Conservation (phyloP, 92 coral and sea anemone genomes). For the Parazoanthus darwini region DNA sequence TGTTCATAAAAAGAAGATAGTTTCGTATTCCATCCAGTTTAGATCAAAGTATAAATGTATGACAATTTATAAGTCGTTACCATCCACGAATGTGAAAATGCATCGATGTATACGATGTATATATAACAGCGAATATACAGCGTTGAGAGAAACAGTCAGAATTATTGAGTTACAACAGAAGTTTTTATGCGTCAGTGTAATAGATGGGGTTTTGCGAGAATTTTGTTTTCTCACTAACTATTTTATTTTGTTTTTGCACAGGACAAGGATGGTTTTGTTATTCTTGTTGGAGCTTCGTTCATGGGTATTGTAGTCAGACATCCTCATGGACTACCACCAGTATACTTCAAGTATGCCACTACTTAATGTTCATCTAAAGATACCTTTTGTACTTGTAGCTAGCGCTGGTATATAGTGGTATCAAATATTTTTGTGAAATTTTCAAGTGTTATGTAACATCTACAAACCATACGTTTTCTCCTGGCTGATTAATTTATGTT, state of each 20-base stretch:
- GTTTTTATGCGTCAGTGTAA: neutral
- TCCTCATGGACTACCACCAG: conserved; percentile 92
- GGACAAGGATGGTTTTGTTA: conserved; percentile 75
- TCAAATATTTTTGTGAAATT: too few species aligned
- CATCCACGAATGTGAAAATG: too few species aligned
- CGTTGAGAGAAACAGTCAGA: neutral
- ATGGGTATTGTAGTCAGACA: conserved; percentile 79
- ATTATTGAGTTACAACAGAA: too few species aligned
- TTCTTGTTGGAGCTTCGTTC: conserved; percentile 83
- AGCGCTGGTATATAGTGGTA: neutral
- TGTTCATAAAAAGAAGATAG: too few species aligned
- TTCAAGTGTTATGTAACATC: too few species aligned
- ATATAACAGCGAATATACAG: too few species aligned
- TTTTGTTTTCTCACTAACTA: neutral
- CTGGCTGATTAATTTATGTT: too few species aligned
- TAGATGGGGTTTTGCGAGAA: neutral
- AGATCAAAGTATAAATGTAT: too few species aligned
- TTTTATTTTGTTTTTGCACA: conserved; percentile 8
- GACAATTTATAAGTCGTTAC: too few species aligned
- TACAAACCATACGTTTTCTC: too few species aligned
- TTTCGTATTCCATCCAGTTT: too few species aligned
- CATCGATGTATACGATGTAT: too few species aligned
- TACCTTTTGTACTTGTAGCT: neutral
- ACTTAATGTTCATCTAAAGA: neutral
- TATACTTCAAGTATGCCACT: conserved; percentile 72